Evolutionary conservation across 2,113 vertebrate species (phyloP), one percentile per base, ranked within the genome.

Genomic region (Chlamydotis undulata): DNA sequence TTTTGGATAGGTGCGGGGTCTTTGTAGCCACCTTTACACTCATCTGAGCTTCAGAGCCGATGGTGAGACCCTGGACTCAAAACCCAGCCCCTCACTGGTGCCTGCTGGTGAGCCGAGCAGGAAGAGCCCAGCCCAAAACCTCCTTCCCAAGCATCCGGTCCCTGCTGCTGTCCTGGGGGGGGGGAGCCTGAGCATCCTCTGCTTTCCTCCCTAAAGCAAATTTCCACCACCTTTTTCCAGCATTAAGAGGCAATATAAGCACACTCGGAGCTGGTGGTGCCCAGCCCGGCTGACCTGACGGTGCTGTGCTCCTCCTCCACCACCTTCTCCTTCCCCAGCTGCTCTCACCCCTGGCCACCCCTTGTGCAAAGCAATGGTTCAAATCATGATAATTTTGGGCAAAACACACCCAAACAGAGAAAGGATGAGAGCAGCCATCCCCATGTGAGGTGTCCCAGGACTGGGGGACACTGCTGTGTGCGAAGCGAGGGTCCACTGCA

Each of bases 61-160:
- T 6, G 1, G 7, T 4, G 4, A 31, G 24, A 49, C 0, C 2
- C 6, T 26, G 56, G n/a, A 78, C 9, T 17, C 76, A 73, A 83
- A 96, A 33, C 21, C 19, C 7, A 4, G 61, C 12, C 33, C 26
- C 29, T 78, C 73, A 35, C 6, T 2, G 5, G 64, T 67, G 21
- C 41, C 33, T 81, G 60, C 53, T 29, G 28, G 52, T 4, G 12
- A 64, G n/a, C 3, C 4, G 35, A 71, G 49, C 0, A 0, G 22
- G 80, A 81, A 39, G 15, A 78, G 35, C 26, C 14, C 69, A 71
- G 21, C 41, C n/a, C 37, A 45, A 81, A 57, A 74, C 6, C 41
- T 73, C 13, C 33, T 22, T 65, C 37, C 35, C n/a, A 10, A 0
- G 1, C 0, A 0, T 23, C 21, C 4, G 1, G 12, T 81, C 16